Conservation (phyloP, 1,140 invertebrate genomes). For the Heliconius nattereri region DNA sequence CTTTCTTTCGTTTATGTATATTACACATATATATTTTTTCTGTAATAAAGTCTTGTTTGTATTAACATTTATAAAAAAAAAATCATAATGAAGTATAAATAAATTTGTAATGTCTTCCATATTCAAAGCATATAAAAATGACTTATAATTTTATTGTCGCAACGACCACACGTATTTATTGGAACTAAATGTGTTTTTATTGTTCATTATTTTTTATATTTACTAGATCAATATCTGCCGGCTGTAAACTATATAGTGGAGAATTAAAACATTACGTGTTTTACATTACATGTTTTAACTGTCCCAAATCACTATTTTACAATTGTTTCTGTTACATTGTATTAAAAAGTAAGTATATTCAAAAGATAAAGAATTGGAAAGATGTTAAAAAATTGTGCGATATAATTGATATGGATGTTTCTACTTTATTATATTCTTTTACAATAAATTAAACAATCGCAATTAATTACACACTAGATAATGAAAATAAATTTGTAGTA, state of each 20-base stretch:
- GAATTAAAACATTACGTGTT: too few relatives aligned
- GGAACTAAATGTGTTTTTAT: background rate
- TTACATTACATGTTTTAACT: too few relatives aligned
- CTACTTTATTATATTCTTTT: background rate
- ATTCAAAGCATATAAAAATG: background rate
- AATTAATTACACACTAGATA: background rate
- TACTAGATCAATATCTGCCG: background rate
- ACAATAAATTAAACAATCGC: background rate
- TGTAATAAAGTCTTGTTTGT: background rate
- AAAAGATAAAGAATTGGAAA: too few relatives aligned
- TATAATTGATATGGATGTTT: too few relatives aligned
- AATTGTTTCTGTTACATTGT: too few relatives aligned
- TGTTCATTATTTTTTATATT: background rate
- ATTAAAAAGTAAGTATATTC: too few relatives aligned
- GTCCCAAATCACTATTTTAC: too few relatives aligned
- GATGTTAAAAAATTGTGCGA: too few relatives aligned
- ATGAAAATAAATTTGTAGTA: too few relatives aligned
- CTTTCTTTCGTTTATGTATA: background rate
- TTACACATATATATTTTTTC: background rate
- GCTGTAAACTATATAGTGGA: background rate
- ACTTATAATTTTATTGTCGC: background rate
- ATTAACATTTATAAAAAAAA: background rate
- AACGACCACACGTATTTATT: background rate
- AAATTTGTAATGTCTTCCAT: background rate
- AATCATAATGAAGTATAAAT: too few relatives aligned